These are phyloP conservation scores for Drosophila mayri DNA, from an alignment of 1,140 invertebrate genomes.

Conservation along the genomic window DNA sequence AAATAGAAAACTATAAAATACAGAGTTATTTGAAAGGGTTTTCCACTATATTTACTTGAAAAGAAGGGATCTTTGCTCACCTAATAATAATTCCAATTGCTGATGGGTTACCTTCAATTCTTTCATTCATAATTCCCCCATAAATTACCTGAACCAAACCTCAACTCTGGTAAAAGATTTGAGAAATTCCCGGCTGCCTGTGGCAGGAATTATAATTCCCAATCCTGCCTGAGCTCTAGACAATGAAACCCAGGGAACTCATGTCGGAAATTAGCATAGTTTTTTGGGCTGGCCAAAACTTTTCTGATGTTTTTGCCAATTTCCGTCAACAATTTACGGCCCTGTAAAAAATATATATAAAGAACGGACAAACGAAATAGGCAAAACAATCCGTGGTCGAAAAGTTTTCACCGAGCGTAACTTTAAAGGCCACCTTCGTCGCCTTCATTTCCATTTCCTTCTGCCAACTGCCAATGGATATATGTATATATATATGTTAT, in stretches of 20 bases:
- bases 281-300: slow-evolving; percentile 58
- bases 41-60: not conserved
- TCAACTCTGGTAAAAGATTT: slow-evolving; percentile 21
- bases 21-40: no score
- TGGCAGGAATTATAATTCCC: slow-evolving; percentile 34
- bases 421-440: slow-evolving; percentile 44
- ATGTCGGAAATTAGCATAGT: slow-evolving; percentile 80
- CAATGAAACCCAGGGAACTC: slow-evolving; percentile 15
- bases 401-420: slow-evolving; percentile 37
- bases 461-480: slow-evolving; percentile 13
- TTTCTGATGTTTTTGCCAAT: slow-evolving; percentile 81
- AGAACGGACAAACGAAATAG: slow-evolving; percentile 25
- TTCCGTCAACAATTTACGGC: slow-evolving; percentile 67
- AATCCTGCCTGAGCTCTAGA: slow-evolving; percentile 9
- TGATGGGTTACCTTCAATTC: not conserved
- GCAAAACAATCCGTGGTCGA: slow-evolving; percentile 37
- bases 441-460: slow-evolving; percentile 11
- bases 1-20: not conserved
- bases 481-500: not conserved
- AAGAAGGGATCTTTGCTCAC: not conserved
- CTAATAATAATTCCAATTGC: not conserved
- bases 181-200: slow-evolving; percentile 11
- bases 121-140: not conserved
- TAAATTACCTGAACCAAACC: slow-evolving; percentile 9
- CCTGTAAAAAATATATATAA: not conserved